Base-by-base conservation (phyloP, 2,888 invertebrate species). In the Drosophila acutilabella region DNA sequence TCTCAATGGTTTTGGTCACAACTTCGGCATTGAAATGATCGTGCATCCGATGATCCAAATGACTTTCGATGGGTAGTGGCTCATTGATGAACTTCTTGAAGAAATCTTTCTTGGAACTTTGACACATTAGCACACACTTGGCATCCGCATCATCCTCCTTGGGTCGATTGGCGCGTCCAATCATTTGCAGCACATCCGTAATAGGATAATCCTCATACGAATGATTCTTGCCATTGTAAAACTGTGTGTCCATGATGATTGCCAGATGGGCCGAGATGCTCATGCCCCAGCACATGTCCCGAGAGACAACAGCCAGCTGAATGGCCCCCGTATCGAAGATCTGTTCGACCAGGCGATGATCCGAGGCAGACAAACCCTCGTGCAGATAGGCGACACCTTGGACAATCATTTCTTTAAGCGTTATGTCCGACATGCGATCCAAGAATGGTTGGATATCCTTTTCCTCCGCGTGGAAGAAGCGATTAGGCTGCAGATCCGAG, bases 11-110 rank as follows among this genome's bases (percentile, higher is more conserved):
- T 93, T 99, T 99, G 0, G 99, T 99, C 0, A 99, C 99, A 61
- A 99, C 98, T 93, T 99, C 99, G 0, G 99, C 99, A 93, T 99
- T 99, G 92, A 99, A 98, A 93, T 99, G 99, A 93, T 99, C 99
- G 92, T 99, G 99, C 2, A 99, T 94, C 72, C 98, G 95, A 90
- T 99, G 99, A 93, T 99, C 99, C 81, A 99, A 93, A 92, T 99
- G 99, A 76, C 98, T 99, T 94, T 99, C 99, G 0, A 99, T 96
- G 0, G 99, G 99, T 62, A 99, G 92, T 0, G 99, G 98, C 91
- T 99, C 99, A 91, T 98, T 98, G 53, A 99, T 93, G 92, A 99
- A 97, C 92, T 99, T 99, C 91, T 98, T 98, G 93, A 98, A 99
- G 94, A 98, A 99, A 83, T 99, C 98, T 93, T 99, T 99, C 93